Conservation (phyloP, 1,140 invertebrate species). For the Anthonomus grandis region DNA sequence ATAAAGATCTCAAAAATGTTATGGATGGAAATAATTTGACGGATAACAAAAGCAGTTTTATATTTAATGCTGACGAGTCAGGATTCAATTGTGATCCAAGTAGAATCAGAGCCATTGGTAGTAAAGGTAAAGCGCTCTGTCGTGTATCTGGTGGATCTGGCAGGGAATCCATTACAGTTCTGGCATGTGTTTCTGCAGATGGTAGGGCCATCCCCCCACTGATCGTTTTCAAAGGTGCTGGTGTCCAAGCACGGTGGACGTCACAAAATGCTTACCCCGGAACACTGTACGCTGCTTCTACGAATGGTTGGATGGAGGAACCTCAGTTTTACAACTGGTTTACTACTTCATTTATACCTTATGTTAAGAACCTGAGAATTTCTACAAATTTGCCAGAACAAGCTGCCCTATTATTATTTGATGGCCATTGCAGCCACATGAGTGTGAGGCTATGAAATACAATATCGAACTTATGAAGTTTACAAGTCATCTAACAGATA, state of each 20-base stretch:
- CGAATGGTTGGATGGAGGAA: constrained; percentile 45
- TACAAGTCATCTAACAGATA: constrained; percentile 27
- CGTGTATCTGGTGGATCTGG: constrained; percentile 39
- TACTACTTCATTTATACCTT: constrained; percentile 16
- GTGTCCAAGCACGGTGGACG: constrained; percentile 40
- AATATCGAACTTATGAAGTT: constrained; percentile 21
- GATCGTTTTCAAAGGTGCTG: constrained; percentile 41
- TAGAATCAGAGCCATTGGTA: constrained; percentile 22
- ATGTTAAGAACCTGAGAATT: constrained; percentile 16
- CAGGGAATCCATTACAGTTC: constrained; percentile 36
- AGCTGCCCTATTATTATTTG: constrained; percentile 14
- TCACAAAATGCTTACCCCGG: constrained; percentile 35
- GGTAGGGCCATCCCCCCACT: constrained; percentile 37
- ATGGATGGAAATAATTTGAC: neutral
- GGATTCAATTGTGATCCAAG: constrained; percentile 20
- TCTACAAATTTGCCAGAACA: constrained; percentile 14
- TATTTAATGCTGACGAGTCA: constrained; percentile 27
- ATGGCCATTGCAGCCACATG: constrained; percentile 26
- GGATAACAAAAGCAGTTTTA: constrained; percentile 13
- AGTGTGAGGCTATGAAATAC: constrained; percentile 21
- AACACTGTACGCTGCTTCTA: constrained; percentile 38
- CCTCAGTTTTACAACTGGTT: constrained; percentile 41
- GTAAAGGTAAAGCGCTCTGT: constrained; percentile 35
- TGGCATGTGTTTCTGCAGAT: constrained; percentile 38
- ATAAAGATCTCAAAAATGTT: constrained; percentile 15